These are phyloP conservation scores for Nerophis lumbriciformis DNA, from an alignment of 2,113 vertebrate species.

Conservation along the genomic window DNA sequence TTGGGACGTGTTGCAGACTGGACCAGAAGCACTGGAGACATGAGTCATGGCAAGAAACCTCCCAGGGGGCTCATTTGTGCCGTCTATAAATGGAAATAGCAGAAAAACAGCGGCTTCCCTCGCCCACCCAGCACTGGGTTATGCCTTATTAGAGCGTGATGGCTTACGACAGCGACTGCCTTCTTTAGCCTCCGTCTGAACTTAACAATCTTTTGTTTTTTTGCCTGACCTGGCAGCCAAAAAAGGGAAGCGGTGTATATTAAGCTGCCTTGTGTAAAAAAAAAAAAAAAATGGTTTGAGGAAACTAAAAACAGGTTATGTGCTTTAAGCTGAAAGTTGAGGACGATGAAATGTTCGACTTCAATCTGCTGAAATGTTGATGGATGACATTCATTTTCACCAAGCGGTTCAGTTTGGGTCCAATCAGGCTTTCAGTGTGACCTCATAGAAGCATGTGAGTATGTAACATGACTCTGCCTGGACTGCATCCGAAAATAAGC, in stretches of 20 bases:
- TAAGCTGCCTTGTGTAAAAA: conserved; percentile 47
- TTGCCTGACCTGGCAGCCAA: conserved; percentile 24
- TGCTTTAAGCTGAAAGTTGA: conserved; percentile 17
- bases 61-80: conserved; percentile 66
- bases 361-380: conserved; percentile 46
- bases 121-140: conserved; percentile 68
- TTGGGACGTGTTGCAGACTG: conserved; percentile 41
- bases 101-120: conserved; percentile 71
- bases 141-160: conserved; percentile 69
- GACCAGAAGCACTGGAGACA: conserved; percentile 66
- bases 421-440: too few relatives aligned
- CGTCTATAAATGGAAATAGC: conserved; percentile 74
- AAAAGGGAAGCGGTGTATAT: conserved; percentile 30
- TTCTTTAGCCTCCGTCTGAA: conserved; percentile 55
- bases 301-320: conserved; percentile 39
- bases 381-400: conserved; percentile 45
- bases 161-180: conserved; percentile 60
- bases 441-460: too few relatives aligned
- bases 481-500: too few relatives aligned
- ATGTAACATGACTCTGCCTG: too few relatives aligned
- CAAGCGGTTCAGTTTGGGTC: too few relatives aligned
- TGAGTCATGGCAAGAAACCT: conserved; percentile 64
- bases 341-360: conserved; percentile 4
- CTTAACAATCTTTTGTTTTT: conserved; percentile 19
- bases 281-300: conserved; percentile 13